Conservation (phyloP, 2,113 vertebrate genomes). For the Oceanodroma tethys region DNA sequence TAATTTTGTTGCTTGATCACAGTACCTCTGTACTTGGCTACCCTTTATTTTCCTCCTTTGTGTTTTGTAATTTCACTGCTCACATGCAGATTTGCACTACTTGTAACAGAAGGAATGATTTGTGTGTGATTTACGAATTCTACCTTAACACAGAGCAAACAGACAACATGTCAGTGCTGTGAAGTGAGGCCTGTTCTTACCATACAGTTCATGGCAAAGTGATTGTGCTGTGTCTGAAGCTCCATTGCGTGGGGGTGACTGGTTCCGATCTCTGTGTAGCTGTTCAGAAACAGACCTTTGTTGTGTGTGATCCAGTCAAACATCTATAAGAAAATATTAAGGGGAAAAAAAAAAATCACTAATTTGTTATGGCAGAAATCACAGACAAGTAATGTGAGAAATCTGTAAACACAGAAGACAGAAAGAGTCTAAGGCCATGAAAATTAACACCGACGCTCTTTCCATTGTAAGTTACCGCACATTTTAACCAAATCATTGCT, state of each 20-base stretch:
- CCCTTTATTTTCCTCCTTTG: background rate
- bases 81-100: background rate
- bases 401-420: background rate
- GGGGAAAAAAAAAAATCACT: background rate
- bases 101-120: background rate
- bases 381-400: background rate
- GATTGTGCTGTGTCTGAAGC: slow-evolving; percentile 97
- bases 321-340: slow-evolving; percentile 80
- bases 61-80: background rate
- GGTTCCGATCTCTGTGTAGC: slow-evolving; percentile 94
- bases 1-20: background rate
- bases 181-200: slow-evolving; percentile 74
- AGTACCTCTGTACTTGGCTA: background rate
- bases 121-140: background rate
- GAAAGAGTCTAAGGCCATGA: background rate
- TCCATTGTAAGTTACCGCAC: background rate
- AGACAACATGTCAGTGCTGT: background rate
- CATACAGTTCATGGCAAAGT: slow-evolving; percentile 99
- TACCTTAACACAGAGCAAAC: background rate
- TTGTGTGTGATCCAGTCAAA: slow-evolving; percentile 99
- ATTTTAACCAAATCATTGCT: background rate
- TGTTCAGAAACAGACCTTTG: slow-evolving; percentile 96
- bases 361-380: background rate
- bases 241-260: slow-evolving; percentile 93
- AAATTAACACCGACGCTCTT: background rate